Conservation (phyloP, 1,140 invertebrate species). For the Anthonomus grandis region DNA sequence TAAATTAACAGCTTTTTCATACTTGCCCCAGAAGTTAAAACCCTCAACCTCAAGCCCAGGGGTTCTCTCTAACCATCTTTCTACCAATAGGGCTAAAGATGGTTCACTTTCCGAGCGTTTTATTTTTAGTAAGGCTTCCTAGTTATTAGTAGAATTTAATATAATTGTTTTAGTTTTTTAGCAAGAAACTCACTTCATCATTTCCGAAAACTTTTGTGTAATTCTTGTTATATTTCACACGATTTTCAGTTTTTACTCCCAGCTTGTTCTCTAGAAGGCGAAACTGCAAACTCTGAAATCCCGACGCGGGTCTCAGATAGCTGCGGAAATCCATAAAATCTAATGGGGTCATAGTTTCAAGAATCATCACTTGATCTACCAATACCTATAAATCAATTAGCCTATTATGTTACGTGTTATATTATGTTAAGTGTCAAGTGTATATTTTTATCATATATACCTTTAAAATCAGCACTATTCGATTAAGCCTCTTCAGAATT, state of each 20-base stretch:
- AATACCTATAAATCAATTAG: too few relatives aligned
- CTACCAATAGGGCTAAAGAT: constrained; percentile 78
- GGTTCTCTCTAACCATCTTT: constrained; percentile 91
- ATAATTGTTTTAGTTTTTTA: not conserved
- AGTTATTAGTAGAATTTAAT: constrained; percentile 25
- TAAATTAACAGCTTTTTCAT: constrained; percentile 69
- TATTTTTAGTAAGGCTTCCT: constrained; percentile 68
- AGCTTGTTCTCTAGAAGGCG: constrained; percentile 95
- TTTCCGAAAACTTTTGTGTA: constrained; percentile 85
- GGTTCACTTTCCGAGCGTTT: constrained; percentile 77
- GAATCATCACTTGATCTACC: constrained; percentile 94
- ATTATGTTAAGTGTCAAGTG: too few relatives aligned
- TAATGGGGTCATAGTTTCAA: constrained; percentile 97
- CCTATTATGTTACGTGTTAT: too few relatives aligned
- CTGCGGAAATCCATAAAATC: constrained; percentile 96
- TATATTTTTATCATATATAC: constrained; percentile 56
- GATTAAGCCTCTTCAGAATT: constrained; percentile 86
- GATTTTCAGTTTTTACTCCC: constrained; percentile 81
- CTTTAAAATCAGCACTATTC: constrained; percentile 93
- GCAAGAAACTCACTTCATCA: constrained; percentile 50
- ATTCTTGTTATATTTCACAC: constrained; percentile 91
- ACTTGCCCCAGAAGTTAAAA: constrained; percentile 94
- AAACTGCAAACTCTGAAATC: constrained; percentile 97
- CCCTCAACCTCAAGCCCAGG: constrained; percentile 81
- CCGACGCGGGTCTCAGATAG: constrained; percentile 90